phyloP scores from a whole-genome alignment of 1,140 invertebrate species.

The Drosophila virilis region DNA sequence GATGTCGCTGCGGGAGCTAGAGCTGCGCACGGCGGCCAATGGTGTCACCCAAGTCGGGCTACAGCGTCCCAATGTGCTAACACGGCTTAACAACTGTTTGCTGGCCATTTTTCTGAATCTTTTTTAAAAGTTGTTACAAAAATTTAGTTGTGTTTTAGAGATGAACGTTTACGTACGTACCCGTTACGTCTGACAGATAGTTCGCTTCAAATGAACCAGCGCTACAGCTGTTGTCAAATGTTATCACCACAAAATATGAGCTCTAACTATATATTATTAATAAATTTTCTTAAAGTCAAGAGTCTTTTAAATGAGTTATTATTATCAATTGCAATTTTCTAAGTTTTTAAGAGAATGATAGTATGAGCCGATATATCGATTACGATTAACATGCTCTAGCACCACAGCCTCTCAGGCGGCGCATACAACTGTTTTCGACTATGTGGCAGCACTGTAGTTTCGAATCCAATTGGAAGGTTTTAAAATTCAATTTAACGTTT shows the following conservation, averaged over 20 bases:
- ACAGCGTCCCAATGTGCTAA: slow-evolving; percentile 44
- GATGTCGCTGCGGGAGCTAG: slow-evolving; percentile 67
- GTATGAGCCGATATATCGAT: background rate
- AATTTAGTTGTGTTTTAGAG: slow-evolving; percentile 33
- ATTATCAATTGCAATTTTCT: too few relatives aligned
- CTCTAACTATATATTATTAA: too few relatives aligned
- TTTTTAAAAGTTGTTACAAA: slow-evolving; percentile 47
- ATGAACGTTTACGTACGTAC: background rate
- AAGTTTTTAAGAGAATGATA: too few relatives aligned
- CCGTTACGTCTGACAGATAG: background rate
- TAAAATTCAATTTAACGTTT: background rate
- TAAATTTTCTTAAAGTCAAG: too few relatives aligned
- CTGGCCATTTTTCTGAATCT: slow-evolving; percentile 62
- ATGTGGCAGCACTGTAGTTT: background rate
- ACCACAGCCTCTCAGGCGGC: background rate
- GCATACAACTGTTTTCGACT: background rate
- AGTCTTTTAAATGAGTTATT: too few relatives aligned
- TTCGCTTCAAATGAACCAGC: background rate
- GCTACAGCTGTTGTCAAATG: background rate
- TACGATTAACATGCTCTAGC: background rate
- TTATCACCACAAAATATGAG: too few relatives aligned
- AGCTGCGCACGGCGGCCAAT: slow-evolving; percentile 33
- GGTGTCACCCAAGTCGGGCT: slow-evolving; percentile 36
- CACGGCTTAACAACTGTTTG: slow-evolving; percentile 69
- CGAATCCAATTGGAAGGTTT: background rate